Base-by-base conservation (phyloP, 2,797 vertebrate species). In the Oceanodroma leucorhoa region DNA sequence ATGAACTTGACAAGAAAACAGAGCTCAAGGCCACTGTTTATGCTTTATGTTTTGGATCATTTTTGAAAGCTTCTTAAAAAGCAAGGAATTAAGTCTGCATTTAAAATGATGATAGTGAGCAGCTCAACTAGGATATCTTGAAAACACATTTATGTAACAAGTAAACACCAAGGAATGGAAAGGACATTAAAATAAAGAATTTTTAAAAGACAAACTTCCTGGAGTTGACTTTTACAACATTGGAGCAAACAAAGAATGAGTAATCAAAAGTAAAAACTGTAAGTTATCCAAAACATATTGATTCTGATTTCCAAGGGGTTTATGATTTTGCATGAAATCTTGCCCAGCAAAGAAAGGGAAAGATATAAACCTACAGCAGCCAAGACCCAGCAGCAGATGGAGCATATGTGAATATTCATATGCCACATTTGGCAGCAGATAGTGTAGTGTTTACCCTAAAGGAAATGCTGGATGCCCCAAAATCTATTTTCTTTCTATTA, bases 351-450 rank as follows among this genome's bases (percentile, higher is more conserved):
- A 94, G 90, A 87, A 78, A 91, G 6, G 38, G 57, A 96, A 92
- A 82, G 43, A 94, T 32, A 93, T 30, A 83, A 96, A 95, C 71
- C 69, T 78, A 75, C 51, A 93, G 77, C 80, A 95, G 95, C 79
- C 94, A 80, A 94, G 65, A 75, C 22, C 11, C 14, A 94, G 93
- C 76, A 77, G 92, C 97, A 97, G 86, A 94, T 80, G 94, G 90
- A 93, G 84, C 18, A 6, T 30, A 72, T 72, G 22, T 69, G 61
- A 94, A 70, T 82, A 90, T 90, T 95, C 83, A 61, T 40, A 60
- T 58, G 79, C 55, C 82, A 43, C 54, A 36, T 84, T 58, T 96
- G 96, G 95, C 89, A 90, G 45, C 27, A n/a, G 62, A 36, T 1
- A 81, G 48, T 8, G 1, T 30, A 78, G 72, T 81, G 55, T 58